Percentiles rank a stretch among this genome's conserved stretches.
Evolutionary conservation across 1,140 invertebrate species (phyloP).

Genomic region (Micrasema longulum): DNA sequence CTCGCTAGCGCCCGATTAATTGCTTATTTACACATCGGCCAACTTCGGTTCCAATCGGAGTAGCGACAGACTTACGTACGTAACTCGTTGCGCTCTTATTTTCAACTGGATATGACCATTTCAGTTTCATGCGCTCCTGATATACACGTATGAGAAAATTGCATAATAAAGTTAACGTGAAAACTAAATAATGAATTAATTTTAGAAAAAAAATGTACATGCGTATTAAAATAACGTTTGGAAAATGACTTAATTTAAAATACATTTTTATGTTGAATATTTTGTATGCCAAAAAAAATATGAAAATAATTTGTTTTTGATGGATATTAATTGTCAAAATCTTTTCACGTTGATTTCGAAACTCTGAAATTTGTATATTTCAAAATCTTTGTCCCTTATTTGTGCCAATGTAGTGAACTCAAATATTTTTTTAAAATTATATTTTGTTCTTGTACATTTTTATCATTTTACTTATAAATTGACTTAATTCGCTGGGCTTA

Average conservation of each 20-base stretch:
- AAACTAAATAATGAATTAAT: too few species aligned
- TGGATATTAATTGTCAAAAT: not conserved
- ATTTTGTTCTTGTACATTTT: constrained; percentile 6
- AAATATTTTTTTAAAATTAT: constrained; percentile 13
- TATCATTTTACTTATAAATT: constrained; percentile 18
- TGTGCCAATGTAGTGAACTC: constrained; percentile 21
- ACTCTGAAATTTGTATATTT: not conserved
- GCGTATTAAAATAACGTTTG: too few species aligned
- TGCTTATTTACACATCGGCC: constrained; percentile 42
- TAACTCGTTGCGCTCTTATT: constrained; percentile 21
- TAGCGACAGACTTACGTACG: constrained; percentile 11
- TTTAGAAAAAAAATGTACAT: too few species aligned
- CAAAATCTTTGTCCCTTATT: constrained; percentile 13
- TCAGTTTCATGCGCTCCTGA: not conserved
- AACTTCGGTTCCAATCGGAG: constrained; percentile 20
- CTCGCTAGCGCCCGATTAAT: constrained; percentile 47
- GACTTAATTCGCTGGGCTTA: constrained; percentile 19
- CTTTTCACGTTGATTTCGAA: not conserved
- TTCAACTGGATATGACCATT: constrained; percentile 25
- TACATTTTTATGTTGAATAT: too few species aligned
- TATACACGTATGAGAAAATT: not conserved
- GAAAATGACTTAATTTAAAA: too few species aligned
- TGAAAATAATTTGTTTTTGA: too few species aligned
- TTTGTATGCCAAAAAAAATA: too few species aligned
- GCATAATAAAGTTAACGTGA: too few species aligned